These are phyloP conservation scores for Tenodera sinensis DNA, from an alignment of 2,888 invertebrate species.

Conservation along the genomic window DNA sequence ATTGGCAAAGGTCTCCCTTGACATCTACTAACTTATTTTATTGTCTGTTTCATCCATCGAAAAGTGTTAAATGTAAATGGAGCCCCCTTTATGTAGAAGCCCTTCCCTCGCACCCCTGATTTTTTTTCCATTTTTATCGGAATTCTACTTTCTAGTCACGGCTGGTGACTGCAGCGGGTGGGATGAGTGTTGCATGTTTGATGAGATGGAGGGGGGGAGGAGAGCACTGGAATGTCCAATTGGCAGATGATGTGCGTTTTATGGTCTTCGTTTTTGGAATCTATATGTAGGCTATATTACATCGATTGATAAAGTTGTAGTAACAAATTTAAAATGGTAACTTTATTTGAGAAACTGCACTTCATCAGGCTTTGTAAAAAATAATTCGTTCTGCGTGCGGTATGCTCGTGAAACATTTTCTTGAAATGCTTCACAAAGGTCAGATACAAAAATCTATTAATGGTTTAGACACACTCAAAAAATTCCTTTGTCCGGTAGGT, in stretches of 20 bases:
- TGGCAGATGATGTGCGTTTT: background rate
- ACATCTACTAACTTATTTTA: background rate
- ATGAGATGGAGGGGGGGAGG: background rate
- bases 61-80: background rate
- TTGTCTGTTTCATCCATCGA: background rate
- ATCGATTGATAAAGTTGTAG: background rate
- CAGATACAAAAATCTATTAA: no score
- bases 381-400: background rate
- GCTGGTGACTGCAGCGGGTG: background rate
- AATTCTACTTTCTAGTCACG: conserved; percentile 5
- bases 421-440: no score
- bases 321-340: background rate
- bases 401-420: no score
- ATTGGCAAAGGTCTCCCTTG: background rate
- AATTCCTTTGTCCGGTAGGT: no score
- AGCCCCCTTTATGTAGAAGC: background rate
- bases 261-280: background rate
- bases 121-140: background rate
- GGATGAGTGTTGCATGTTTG: background rate
- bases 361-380: background rate
- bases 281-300: background rate
- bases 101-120: background rate
- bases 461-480: no score
- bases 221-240: background rate
- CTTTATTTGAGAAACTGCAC: background rate